Conservation (phyloP, 2,888 invertebrate species). For the Hyalella azteca region DNA sequence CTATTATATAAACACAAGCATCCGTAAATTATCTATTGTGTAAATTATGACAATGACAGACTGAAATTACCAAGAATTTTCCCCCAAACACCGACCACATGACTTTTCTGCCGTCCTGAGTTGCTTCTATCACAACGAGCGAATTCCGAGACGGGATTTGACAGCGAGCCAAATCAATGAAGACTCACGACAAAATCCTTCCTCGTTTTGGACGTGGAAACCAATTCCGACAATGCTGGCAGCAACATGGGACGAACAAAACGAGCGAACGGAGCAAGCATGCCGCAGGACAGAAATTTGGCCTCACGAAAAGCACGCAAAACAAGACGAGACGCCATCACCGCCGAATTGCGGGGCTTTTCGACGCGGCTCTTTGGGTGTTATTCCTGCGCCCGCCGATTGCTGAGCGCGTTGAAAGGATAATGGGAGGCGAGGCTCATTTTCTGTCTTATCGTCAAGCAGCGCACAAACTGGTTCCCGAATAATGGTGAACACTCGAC, state of each 20-base stretch:
- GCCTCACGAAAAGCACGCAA: background rate
- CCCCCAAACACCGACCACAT: no score
- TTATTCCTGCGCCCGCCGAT: background rate
- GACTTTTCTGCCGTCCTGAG: no score
- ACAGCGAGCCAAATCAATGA: conserved; percentile 3
- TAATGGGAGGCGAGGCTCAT: conserved; percentile 27
- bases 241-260: background rate
- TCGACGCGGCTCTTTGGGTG: background rate
- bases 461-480: conserved; percentile 10
- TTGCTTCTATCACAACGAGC: background rate
- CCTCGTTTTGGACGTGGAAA: no score
- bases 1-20: no score
- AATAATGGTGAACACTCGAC: background rate
- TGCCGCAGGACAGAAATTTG: background rate
- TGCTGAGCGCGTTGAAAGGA: conserved; percentile 12
- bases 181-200: background rate
- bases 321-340: background rate
- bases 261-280: background rate
- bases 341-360: no score
- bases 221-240: background rate
- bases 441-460: background rate
- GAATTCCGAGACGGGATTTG: background rate
- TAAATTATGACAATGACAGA: no score
- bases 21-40: no score
- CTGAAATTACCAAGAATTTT: no score